Conservation (phyloP, 2,888 invertebrate species). For the Tanytarsus gracilentus region DNA sequence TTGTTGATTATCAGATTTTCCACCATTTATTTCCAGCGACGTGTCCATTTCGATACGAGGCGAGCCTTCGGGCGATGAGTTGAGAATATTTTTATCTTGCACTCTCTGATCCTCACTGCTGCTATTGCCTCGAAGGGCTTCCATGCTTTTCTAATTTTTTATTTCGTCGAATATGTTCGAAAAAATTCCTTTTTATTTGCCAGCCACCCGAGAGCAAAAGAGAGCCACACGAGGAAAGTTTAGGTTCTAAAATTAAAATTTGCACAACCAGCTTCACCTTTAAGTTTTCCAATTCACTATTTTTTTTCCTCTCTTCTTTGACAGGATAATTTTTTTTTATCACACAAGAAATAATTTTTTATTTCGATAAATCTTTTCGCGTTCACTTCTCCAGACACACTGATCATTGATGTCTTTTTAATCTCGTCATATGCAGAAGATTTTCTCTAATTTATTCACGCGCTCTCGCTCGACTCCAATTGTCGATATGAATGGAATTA, state of each 20-base stretch:
- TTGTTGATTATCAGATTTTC: slow-evolving; percentile 41
- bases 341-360: slow-evolving; percentile 8
- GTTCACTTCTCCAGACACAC: slow-evolving; percentile 28
- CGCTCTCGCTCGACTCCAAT: slow-evolving; percentile 11
- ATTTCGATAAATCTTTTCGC: slow-evolving; percentile 6
- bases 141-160: neutral
- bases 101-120: slow-evolving; percentile 3
- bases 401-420: slow-evolving; percentile 27
- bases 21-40: slow-evolving; percentile 17
- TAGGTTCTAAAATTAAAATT: slow-evolving; percentile 26
- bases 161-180: neutral
- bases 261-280: slow-evolving; percentile 8
- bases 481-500: slow-evolving; percentile 22
- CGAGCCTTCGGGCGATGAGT: slow-evolving; percentile 11
- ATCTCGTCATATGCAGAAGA: too few relatives aligned
- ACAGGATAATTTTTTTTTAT: slow-evolving; percentile 22
- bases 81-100: neutral
- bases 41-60: slow-evolving; percentile 19
- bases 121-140: neutral
- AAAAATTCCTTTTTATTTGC: neutral
- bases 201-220: slow-evolving; percentile 26
- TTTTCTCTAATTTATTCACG: slow-evolving; percentile 5
- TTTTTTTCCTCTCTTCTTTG: slow-evolving; percentile 16
- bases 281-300: slow-evolving; percentile 22
- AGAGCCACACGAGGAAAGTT: slow-evolving; percentile 29